Evolutionary conservation across 2,888 invertebrate genomes (phyloP).

Genomic region (Catocala fraxini): DNA sequence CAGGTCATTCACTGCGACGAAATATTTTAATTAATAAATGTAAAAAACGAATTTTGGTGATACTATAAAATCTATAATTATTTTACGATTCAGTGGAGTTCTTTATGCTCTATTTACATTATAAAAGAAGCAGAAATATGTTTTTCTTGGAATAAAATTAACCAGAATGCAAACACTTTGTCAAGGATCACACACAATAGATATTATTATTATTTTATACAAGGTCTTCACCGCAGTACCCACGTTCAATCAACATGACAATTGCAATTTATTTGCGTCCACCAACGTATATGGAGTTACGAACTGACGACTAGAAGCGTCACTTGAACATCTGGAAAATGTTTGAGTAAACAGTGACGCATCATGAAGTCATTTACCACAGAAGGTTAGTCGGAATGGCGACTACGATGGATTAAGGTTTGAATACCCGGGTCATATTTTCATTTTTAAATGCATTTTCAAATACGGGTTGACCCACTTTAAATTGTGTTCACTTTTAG

Average conservation of each 20-base stretch:
- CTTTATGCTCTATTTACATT: constrained; percentile 14
- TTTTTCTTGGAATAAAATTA: constrained; percentile 52
- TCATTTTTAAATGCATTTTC: no score
- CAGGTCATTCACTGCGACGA: neutral
- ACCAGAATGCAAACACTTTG: constrained; percentile 52
- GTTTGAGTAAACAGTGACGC: constrained; percentile 10
- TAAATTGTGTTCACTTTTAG: no score
- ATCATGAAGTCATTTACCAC: neutral
- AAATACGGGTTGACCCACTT: no score
- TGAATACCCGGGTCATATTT: no score
- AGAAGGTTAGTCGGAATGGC: no score
- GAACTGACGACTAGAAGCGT: constrained; percentile 44
- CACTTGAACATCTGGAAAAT: constrained; percentile 25
- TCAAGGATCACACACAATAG: constrained; percentile 72
- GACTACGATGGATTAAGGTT: no score
- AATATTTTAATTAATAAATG: neutral
- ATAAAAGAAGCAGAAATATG: constrained; percentile 43
- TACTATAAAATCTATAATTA: neutral
- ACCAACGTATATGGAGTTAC: constrained; percentile 54
- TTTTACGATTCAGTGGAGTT: neutral
- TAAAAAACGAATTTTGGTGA: no score
- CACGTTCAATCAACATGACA: constrained; percentile 73
- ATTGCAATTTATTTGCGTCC: constrained; percentile 72
- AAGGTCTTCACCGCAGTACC: constrained; percentile 77
- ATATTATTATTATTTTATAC: constrained; percentile 59